These are phyloP conservation scores for Mechanitis messenoides DNA, from an alignment of 2,888 invertebrate genomes.

Conservation along the genomic window DNA sequence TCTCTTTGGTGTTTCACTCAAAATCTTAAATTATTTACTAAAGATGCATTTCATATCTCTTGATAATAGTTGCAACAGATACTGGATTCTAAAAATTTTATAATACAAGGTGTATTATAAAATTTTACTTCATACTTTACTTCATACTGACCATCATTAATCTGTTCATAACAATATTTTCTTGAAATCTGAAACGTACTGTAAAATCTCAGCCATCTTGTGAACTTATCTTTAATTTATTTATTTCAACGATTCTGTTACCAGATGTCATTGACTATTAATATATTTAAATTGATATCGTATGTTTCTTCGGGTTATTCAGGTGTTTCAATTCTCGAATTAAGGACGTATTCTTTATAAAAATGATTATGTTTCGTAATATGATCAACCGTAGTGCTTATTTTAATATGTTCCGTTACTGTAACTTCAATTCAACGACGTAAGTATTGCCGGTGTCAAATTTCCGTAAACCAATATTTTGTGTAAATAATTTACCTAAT, in stretches of 20 bases:
- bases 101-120: no score
- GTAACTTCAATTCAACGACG: conserved; percentile 5
- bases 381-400: conserved; percentile 2
- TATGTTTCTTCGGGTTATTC: conserved; percentile 2
- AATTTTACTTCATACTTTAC: no score
- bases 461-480: background rate
- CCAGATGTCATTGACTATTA: conserved; percentile 10
- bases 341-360: conserved; percentile 1
- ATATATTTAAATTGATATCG: conserved; percentile 16
- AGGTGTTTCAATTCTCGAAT: background rate
- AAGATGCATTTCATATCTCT: no score
- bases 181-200: no score
- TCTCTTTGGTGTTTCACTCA: no score
- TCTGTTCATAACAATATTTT: no score
- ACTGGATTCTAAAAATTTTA: no score
- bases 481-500: background rate
- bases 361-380: conserved; percentile 11
- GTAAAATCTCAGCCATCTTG: no score
- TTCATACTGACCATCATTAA: no score
- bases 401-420: conserved; percentile 6
- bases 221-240: background rate
- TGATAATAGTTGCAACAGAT: no score
- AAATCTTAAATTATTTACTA: no score
- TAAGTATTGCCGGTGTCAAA: conserved; percentile 14
- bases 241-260: background rate